Evolutionary conservation across 2,113 vertebrate genomes (phyloP), one percentile per base, ranked within the genome.

Genomic region (Microcebus tavaratra): DNA sequence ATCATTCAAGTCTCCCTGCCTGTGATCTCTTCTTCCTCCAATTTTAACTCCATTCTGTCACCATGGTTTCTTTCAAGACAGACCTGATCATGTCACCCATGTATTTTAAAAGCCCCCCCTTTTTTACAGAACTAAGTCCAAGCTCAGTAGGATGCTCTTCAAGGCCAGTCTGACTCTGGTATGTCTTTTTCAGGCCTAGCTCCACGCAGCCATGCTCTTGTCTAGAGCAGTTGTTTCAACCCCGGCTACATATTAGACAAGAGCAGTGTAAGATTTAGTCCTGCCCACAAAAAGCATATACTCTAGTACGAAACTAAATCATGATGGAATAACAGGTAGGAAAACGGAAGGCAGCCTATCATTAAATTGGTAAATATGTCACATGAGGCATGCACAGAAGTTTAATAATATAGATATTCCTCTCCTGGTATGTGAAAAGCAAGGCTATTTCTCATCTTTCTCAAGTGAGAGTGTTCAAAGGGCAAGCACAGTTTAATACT

Each of bases 41-140:
- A 11, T 81, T 67, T 85, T 10, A 20, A 55, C 48, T 83, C 73
- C 25, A 42, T 85, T 90, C 39, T 65, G 17, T 88, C 63, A 84
- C 39, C 48, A 29, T 8, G 31, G 48, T 67, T 75, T 96, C 55
- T 91, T 83, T 88, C 45, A 95, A 96, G 29, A 84, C 14, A 76
- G 29, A 85, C 50, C 10, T 53, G 57, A 92, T 42, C 27, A 29
- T 67, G 20, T 78, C 78, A 95, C 81, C 65, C 25, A 15, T 9
- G 21, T 48, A 63, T 86, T 93, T 83, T 93, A 90, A 90, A 86
- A 82, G 13, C 7, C 36, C 36, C 15, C 90, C 27, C 21, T 59
- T 94, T 95, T 92, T 82, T 76, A 93, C 13, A 63, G 48, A 86
- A 83, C 57, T 63, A 68, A 94, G 9, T 80, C 23, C 20, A 76